Percentiles rank a stretch among this genome's conserved stretches.
Evolutionary conservation across 1,140 invertebrate genomes (phyloP).

Genomic region (Maconellicoccus hirsutus): DNA sequence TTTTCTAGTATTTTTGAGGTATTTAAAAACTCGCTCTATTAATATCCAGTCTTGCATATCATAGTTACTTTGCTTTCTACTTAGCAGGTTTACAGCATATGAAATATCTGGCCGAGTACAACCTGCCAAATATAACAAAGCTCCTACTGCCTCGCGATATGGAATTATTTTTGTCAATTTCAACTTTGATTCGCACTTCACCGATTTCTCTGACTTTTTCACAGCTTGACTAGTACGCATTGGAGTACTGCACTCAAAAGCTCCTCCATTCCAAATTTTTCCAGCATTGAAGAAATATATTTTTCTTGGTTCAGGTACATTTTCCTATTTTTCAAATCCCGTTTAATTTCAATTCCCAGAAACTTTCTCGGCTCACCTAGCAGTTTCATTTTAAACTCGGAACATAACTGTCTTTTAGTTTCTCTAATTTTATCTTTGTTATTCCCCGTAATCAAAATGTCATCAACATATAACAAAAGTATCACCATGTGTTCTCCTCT

Average conservation of each 20-base stretch:
- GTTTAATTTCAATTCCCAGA: conserved; percentile 1
- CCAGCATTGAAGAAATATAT: background rate
- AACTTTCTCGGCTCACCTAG: background rate
- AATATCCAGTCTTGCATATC: background rate
- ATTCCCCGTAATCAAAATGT: background rate
- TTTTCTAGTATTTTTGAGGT: background rate
- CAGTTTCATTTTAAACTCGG: background rate
- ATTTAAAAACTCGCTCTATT: background rate
- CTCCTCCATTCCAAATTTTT: background rate
- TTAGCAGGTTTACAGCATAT: background rate
- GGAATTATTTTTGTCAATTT: background rate
- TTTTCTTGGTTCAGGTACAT: background rate
- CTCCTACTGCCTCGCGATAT: background rate
- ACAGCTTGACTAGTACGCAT: background rate
- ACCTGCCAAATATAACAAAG: background rate
- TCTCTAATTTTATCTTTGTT: background rate
- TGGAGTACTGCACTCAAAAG: background rate
- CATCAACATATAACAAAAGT: too few species aligned
- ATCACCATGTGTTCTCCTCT: background rate
- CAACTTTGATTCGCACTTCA: too few species aligned
- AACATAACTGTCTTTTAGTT: background rate
- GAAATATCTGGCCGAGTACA: background rate
- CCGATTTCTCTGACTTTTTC: too few species aligned
- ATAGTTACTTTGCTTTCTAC: background rate
- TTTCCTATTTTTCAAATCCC: too few species aligned